Evolutionary conservation across 2,113 vertebrate species (phyloP).

Genomic region (Solea solea): DNA sequence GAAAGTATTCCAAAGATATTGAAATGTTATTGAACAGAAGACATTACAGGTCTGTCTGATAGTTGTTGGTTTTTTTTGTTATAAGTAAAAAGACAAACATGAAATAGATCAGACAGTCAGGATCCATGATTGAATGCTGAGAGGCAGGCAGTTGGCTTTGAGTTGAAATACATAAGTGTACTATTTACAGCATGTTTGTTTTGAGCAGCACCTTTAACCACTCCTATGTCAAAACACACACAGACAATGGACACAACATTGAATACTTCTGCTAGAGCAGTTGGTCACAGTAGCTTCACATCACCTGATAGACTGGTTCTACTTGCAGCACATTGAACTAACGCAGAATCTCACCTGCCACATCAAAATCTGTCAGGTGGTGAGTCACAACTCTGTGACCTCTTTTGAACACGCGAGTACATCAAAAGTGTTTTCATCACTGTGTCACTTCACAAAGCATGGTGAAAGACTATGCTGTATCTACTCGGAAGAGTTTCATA

Average conservation of each 20-base stretch:
- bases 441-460: constrained; percentile 63
- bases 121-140: constrained; percentile 62
- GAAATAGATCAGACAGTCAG: constrained; percentile 60
- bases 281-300: constrained; percentile 65
- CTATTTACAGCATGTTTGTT: constrained; percentile 77
- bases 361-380: constrained; percentile 37
- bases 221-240: constrained; percentile 58
- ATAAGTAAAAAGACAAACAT: constrained; percentile 63
- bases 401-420: constrained; percentile 47
- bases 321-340: constrained; percentile 64
- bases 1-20: constrained; percentile 74
- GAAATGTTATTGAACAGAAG: constrained; percentile 73
- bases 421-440: constrained; percentile 66
- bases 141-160: constrained; percentile 66
- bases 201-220: constrained; percentile 64
- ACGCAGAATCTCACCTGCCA: constrained; percentile 41
- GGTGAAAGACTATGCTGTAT: constrained; percentile 52
- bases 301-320: constrained; percentile 58
- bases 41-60: constrained; percentile 58
- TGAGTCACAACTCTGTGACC: constrained; percentile 40
- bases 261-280: constrained; percentile 53
- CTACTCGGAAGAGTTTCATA: constrained; percentile 54
- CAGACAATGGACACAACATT: constrained; percentile 75
- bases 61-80: constrained; percentile 29
- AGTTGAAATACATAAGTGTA: constrained; percentile 71